Conservation (phyloP, 2,113 vertebrate genomes). For the Melanerpes formicivorus region DNA sequence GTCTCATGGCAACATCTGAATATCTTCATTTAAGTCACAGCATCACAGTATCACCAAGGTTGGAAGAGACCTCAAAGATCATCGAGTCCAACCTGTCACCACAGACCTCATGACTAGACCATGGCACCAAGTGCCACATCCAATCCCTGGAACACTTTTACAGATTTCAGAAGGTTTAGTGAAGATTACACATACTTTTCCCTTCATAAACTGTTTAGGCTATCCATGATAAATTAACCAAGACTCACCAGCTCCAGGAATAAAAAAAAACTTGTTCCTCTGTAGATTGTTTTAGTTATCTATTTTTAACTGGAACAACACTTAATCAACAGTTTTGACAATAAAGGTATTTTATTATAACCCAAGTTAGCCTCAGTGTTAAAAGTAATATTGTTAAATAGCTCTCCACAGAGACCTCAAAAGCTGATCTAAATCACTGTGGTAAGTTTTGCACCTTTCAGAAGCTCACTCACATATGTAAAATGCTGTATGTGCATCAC, state of each 20-base stretch:
- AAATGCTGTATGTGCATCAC: neutral
- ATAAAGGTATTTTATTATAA: neutral
- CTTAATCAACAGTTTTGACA: neutral
- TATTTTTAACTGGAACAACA: neutral
- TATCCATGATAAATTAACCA: slow-evolving; percentile 8
- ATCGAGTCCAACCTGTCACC: no score
- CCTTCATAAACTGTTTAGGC: slow-evolving; percentile 36
- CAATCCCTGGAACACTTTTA: neutral
- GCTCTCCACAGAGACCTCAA: neutral
- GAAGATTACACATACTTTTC: neutral
- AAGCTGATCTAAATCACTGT: neutral
- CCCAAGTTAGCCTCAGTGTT: neutral
- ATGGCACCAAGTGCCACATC: no score
- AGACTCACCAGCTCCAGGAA: slow-evolving; percentile 11
- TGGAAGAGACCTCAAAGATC: no score
- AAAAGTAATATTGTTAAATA: neutral
- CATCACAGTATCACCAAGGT: no score
- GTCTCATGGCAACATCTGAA: neutral
- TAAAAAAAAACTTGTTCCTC: slow-evolving; percentile 18
- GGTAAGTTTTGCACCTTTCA: neutral
- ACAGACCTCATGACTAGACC: no score
- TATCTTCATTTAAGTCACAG: neutral
- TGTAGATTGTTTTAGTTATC: slow-evolving; percentile 11
- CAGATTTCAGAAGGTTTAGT: neutral
- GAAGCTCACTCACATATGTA: neutral